Evolutionary conservation across 2,797 vertebrate species (phyloP).

Genomic region (Xyrichtys novacula): DNA sequence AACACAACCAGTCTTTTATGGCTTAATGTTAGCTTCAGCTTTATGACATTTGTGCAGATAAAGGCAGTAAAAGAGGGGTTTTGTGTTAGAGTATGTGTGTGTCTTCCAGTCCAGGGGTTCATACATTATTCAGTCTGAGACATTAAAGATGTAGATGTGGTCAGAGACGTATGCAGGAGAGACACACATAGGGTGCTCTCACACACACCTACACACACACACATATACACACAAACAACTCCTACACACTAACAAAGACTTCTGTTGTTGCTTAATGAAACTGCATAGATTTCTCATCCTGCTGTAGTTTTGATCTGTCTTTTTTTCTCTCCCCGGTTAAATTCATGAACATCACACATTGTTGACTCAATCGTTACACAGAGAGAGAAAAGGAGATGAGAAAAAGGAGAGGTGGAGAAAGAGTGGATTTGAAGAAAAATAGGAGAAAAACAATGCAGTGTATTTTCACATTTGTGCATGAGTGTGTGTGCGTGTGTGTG

Average conservation of each 20-base stretch:
- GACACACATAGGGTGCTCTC: constrained; percentile 37
- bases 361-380: constrained; percentile 37
- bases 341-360: constrained; percentile 32
- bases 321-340: constrained; percentile 13
- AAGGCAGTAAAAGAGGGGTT: constrained; percentile 41
- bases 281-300: constrained; percentile 42
- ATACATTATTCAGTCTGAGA: constrained; percentile 83
- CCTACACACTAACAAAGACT: constrained; percentile 19
- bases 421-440: constrained; percentile 38
- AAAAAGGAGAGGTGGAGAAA: constrained; percentile 14
- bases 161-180: constrained; percentile 76
- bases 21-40: constrained; percentile 17
- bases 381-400: constrained; percentile 22
- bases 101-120: constrained; percentile 63
- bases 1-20: constrained; percentile 1
- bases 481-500: constrained; percentile 34
- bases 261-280: constrained; percentile 53
- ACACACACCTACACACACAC: constrained; percentile 15
- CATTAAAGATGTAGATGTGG: constrained; percentile 87
- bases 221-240: background rate
- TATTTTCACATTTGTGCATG: constrained; percentile 1
- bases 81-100: constrained; percentile 33
- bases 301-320: constrained; percentile 24
- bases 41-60: constrained; percentile 40
- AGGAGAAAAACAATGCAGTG: constrained; percentile 46